Percentiles rank a stretch among this genome's conserved stretches.
Conservation (phyloP, 2,113 vertebrate species). For the Bothrops jararaca region DNA sequence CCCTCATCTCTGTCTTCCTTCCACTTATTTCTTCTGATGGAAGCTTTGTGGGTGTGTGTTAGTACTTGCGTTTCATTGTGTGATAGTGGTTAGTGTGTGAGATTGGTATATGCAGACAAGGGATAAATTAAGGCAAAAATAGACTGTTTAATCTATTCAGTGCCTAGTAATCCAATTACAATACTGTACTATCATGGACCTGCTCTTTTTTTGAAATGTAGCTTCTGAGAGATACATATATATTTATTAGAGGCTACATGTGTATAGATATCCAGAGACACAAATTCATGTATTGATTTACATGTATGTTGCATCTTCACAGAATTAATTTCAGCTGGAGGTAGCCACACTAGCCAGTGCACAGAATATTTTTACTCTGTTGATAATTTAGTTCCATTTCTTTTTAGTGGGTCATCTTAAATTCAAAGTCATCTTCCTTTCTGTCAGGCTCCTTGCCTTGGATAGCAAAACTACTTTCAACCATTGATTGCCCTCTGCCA, state of each 20-base stretch:
- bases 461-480: not conserved
- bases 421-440: not conserved
- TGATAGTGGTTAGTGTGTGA: not conserved
- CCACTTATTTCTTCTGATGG: not conserved
- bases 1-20: not conserved
- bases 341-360: not conserved
- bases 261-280: not conserved
- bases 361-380: not conserved
- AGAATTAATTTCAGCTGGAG: not conserved
- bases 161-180: not conserved
- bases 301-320: not conserved
- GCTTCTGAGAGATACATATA: not conserved
- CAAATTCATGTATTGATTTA: not conserved
- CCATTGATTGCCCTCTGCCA: not conserved
- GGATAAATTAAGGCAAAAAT: not conserved
- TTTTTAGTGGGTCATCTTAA: not conserved
- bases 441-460: not conserved
- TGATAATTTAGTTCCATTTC: not conserved
- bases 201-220: not conserved
- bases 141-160: not conserved
- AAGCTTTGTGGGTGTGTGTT: not conserved
- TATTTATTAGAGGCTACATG: not conserved
- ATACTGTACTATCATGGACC: not conserved
- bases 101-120: not conserved
- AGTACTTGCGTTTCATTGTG: not conserved